Conservation (phyloP, 1,140 invertebrate genomes). For the Nephila pilipes region DNA sequence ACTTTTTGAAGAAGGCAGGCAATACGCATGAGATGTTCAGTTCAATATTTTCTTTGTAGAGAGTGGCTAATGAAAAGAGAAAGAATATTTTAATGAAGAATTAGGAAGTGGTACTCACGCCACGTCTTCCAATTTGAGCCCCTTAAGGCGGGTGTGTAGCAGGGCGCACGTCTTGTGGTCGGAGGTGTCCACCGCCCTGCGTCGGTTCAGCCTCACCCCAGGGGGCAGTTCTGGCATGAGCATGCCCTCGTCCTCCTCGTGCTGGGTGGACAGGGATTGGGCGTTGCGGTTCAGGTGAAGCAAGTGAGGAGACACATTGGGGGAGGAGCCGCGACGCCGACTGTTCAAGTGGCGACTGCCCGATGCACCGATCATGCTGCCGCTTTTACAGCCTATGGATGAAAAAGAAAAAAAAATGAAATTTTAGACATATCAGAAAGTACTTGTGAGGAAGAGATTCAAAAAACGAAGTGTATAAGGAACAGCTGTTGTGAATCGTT, state of each 20-base stretch:
- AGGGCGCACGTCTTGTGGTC: conserved; percentile 96
- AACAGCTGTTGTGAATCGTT: too few relatives aligned
- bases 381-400: neutral
- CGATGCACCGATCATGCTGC: conserved; percentile 74
- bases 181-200: conserved; percentile 90
- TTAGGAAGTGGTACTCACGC: conserved; percentile 93
- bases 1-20: too few relatives aligned
- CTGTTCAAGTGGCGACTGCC: conserved; percentile 77
- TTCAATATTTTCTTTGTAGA: too few relatives aligned
- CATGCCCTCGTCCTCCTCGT: conserved; percentile 47
- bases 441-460: neutral
- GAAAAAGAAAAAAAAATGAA: neutral
- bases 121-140: conserved; percentile 93
- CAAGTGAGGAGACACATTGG: conserved; percentile 75
- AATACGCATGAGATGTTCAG: too few relatives aligned
- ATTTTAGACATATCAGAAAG: neutral
- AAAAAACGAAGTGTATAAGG: neutral
- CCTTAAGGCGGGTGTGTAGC: conserved; percentile 89
- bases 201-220: conserved; percentile 81
- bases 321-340: conserved; percentile 75
- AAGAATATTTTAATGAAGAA: too few relatives aligned
- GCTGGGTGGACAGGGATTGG: conserved; percentile 42
- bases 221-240: conserved; percentile 75
- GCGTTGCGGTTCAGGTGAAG: conserved; percentile 15
- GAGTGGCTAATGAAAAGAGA: too few relatives aligned